phyloP scores from a whole-genome alignment of 2,888 invertebrate species.

The Apamea epomidion region DNA sequence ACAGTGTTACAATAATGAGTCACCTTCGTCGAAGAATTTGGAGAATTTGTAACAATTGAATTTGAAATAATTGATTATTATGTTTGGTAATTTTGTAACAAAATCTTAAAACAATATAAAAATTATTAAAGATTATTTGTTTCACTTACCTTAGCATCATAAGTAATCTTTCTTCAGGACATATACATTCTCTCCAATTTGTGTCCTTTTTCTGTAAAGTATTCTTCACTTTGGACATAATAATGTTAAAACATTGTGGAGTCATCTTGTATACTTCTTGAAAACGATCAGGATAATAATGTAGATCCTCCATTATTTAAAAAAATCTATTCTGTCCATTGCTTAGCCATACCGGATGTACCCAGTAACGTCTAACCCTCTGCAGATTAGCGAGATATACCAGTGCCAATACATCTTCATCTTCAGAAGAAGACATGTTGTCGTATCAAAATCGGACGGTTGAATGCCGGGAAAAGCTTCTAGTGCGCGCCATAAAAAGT shows the following conservation, averaged over 20 bases:
- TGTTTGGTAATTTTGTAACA: too few relatives aligned
- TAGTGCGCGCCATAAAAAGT: too few relatives aligned
- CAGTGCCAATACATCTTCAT: not conserved
- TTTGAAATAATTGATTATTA: too few relatives aligned
- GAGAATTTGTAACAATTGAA: too few relatives aligned
- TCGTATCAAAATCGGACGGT: not conserved
- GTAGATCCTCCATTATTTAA: conserved; percentile 15
- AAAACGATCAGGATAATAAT: conserved; percentile 6
- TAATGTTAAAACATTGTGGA: conserved; percentile 10
- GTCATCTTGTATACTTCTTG: not conserved
- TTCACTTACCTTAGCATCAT: conserved; percentile 3
- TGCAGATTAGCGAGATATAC: conserved; percentile 1
- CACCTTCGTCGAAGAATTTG: too few relatives aligned
- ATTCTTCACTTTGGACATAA: conserved; percentile 3
- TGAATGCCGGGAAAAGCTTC: too few relatives aligned
- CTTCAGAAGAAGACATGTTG: conserved; percentile 6
- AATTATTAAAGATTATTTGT: not conserved
- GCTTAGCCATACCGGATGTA: conserved; percentile 20
- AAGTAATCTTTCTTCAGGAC: conserved; percentile 10
- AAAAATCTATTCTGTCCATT: conserved; percentile 1
- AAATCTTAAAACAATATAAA: too few relatives aligned
- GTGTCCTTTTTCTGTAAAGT: not conserved
- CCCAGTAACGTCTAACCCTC: conserved; percentile 24
- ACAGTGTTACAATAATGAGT: too few relatives aligned
- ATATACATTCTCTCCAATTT: not conserved